Evolutionary conservation across 1,140 invertebrate species (phyloP).

Genomic region (Parapsyche elsis): DNA sequence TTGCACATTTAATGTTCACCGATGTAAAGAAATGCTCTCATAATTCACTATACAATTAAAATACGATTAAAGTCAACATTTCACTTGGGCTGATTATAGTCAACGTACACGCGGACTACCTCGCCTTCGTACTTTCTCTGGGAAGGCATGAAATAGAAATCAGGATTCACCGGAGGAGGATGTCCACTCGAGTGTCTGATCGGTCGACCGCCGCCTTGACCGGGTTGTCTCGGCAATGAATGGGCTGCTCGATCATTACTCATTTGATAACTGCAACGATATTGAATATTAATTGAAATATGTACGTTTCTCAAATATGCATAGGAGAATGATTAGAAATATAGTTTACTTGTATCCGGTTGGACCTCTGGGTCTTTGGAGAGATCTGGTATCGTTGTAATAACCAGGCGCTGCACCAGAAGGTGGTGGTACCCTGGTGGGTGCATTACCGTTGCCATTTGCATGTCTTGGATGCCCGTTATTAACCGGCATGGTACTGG

Average conservation of each 20-base stretch:
- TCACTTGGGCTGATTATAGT: slow-evolving; percentile 73
- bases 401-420: slow-evolving; percentile 65
- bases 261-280: slow-evolving; percentile 50
- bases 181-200: slow-evolving; percentile 56
- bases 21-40: background rate
- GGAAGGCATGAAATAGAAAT: slow-evolving; percentile 96
- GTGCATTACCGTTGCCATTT: slow-evolving; percentile 52
- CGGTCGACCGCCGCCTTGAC: slow-evolving; percentile 51
- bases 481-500: slow-evolving; percentile 53
- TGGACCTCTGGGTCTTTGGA: slow-evolving; percentile 69
- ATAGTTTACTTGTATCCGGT: slow-evolving; percentile 58
- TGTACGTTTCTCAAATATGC: background rate
- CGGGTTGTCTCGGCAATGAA: slow-evolving; percentile 59
- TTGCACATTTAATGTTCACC: background rate
- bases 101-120: slow-evolving; percentile 90
- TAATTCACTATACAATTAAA: background rate
- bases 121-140: slow-evolving; percentile 93
- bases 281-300: background rate
- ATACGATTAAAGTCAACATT: background rate
- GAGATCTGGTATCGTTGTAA: slow-evolving; percentile 71
- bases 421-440: slow-evolving; percentile 58
- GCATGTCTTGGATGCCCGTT: slow-evolving; percentile 59
- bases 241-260: slow-evolving; percentile 57
- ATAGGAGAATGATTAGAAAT: background rate
- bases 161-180: slow-evolving; percentile 68